Base-by-base conservation (phyloP, 1,140 invertebrate species). In the Bombus haemorrhoidalis region DNA sequence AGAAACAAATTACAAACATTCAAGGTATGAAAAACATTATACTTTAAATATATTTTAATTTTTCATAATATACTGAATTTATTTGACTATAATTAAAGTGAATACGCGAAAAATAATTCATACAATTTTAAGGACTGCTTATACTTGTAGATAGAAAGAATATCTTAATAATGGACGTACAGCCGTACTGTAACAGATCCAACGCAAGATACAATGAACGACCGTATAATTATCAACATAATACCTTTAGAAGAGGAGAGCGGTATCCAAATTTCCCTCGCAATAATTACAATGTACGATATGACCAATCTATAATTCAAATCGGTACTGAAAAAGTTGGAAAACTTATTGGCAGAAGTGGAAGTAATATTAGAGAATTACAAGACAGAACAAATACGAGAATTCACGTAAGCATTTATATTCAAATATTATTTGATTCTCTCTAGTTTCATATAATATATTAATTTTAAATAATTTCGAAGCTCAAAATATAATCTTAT, bases 341-440 rank as follows among this genome's bases (percentile, higher is more conserved):
- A 10, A 95, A 90, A 89, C 83, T 96, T 15, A 95, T 96, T 76
- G 98, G 97, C 0, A 96, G 96, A 94, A 97, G 97, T 62, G 97
- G 97, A 3, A 95, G 94, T 3, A 97, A 97, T 93, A 98, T 98
- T n/a, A 96, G 95, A 90, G 97, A 98, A 89, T 90, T 98, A 0
- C 95, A 98, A 94, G 95, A 95, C n/a, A 92, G 96, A 69, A 96
- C 95, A 90, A 95, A 95, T 6, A 96, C 96, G 41, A 94, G 90
- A 77, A 97, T 97, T 74, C 95, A 95, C 73, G 95, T 96, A 89
- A 89, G 87, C 87, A 77, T 71, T 57, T n/a, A 13, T 13, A n/a
- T n/a, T n/a, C 8, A 5, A 41, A 47, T 59, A 77, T 25, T 78
- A 77, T 72, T 32, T n/a, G 47, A 53, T 80, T 91, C 69, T 71